Evolutionary conservation across 2,888 invertebrate species (phyloP), one percentile per base, ranked within the genome.

Genomic region (Caenorhabditis panamensis): DNA sequence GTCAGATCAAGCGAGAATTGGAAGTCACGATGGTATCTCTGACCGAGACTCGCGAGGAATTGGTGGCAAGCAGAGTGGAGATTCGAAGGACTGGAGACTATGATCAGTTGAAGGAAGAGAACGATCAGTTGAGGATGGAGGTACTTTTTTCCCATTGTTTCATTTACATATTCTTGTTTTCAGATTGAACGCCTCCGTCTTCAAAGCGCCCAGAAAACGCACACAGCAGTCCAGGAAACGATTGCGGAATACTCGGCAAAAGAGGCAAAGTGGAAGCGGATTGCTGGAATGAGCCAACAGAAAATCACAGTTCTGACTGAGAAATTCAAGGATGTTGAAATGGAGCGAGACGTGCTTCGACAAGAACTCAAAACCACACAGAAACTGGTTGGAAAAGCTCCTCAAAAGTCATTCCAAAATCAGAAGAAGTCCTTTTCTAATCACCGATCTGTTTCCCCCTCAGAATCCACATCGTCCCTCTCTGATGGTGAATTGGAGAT

Each of bases 401-500:
- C 13, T 13, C 26, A 11, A 18, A 56, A 13, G 11, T 37, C 44
- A 0, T 11, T 24, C 18, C n/a, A n/a, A n/a, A n/a, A n/a, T n/a
- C 37, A 51, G 11, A 63, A 56, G 2, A 66, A 36, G 20, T 31
- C 31, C 9, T 13, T 56, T 0, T 31, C 59, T 1, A 68, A 63
- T 4, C 16, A 56, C 2, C 54, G 67, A 8, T 56, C 54, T 0
- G 26, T 62, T n/a, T 75, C 66, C 1, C 63, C 61, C 5, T 36
- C 69, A 4, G 66, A 54, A 49, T 69, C 75, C 1, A 41, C 69
- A 8, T 77, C 82, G 54, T 79, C 75, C 0, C 41, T 79, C 11
- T 82, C 82, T 13, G 82, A 82, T 3, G 78, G 73, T 3, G 82
- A 78, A 49, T n/a, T 79, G 63, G 82, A 82, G 51, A 66, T 82